Evolutionary conservation across 1,140 invertebrate genomes (phyloP).

Genomic region (Lysiphlebus fabarum): DNA sequence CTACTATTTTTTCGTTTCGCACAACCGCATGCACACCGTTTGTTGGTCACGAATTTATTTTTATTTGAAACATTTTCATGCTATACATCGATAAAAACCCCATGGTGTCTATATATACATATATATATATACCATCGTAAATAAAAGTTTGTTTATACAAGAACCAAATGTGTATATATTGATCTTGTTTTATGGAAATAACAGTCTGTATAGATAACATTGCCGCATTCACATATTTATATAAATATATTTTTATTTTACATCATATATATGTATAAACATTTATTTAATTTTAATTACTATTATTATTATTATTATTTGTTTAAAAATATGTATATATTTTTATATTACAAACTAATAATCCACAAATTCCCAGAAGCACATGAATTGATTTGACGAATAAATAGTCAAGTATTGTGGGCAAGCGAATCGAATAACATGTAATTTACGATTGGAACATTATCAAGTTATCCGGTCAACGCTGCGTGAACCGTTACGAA

Average conservation of each 20-base stretch:
- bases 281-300: too few relatives aligned
- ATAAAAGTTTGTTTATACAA: constrained; percentile 21
- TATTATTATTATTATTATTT: too few relatives aligned
- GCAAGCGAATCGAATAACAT: constrained; percentile 28
- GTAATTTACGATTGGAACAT: constrained; percentile 32
- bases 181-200: constrained; percentile 22
- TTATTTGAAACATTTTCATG: neutral
- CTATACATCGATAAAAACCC: constrained; percentile 16
- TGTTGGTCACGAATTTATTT: constrained; percentile 7
- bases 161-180: constrained; percentile 1
- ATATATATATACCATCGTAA: constrained; percentile 4
- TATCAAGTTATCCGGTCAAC: constrained; percentile 31
- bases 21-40: constrained; percentile 9
- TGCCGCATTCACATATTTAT: neutral
- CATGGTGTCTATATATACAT: constrained; percentile 12
- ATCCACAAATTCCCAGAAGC: neutral
- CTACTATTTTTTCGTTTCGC: constrained; percentile 12
- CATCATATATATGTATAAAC: too few relatives aligned
- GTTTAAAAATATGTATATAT: too few relatives aligned
- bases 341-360: too few relatives aligned
- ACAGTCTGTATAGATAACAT: constrained; percentile 2
- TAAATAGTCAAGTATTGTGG: constrained; percentile 25
- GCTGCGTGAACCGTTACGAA: constrained; percentile 29
- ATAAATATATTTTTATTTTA: too few relatives aligned
- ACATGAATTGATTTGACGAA: constrained; percentile 20